Base-by-base conservation (phyloP, 2,113 vertebrate species). In the Entomyzon cyanotis region DNA sequence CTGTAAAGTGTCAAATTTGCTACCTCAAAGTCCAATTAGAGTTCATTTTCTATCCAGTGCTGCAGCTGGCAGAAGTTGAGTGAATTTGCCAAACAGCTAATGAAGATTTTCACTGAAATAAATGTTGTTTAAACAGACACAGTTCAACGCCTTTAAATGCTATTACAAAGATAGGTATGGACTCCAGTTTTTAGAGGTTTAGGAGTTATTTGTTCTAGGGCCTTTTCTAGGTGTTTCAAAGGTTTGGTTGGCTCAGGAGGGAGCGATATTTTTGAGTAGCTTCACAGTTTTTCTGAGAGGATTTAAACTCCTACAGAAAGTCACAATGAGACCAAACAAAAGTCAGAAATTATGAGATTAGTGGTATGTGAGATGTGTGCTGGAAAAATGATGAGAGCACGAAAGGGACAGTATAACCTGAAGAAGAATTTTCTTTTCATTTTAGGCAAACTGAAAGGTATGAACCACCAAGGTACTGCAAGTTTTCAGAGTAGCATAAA, bases 11-110 rank as follows among this genome's bases (percentile, higher is more conserved):
- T 94, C 21, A 80, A 76, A 94, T 95, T 95, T 94, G 47, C 87
- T 91, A 91, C 91, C 96, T 94, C 93, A 90, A 93, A 94, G 90
- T 96, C 91, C 82, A 95, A 94, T 96, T 95, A 95, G 63, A 84
- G 55, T 84, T 94, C 35, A 95, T 96, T 96, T 96, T 96, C 78
- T 95, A 73, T 42, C 74, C 67, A 94, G 87, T 91, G 60, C 81
- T 83, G 71, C 95, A 96, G 94, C 89, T 97, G 93, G 90, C 81
- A 89, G 65, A 95, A 94, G 84, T 33, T 91, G 84, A 93, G 84
- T 70, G 93, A 84, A 95, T 95, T 95, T 94, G 70, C 90, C 94
- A 95, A 95, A 87, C 84, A 91, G 78, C 49, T 91, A 95, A 91
- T 95, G 94, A 95, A 93, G 93, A 94, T 84, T 95, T 96, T 82